A percentile compares a stretch with the other conserved stretches of the same genome.
These are phyloP conservation scores for Eupeodes luniger DNA, from an alignment of 2,888 invertebrate genomes.

Conservation along the genomic window DNA sequence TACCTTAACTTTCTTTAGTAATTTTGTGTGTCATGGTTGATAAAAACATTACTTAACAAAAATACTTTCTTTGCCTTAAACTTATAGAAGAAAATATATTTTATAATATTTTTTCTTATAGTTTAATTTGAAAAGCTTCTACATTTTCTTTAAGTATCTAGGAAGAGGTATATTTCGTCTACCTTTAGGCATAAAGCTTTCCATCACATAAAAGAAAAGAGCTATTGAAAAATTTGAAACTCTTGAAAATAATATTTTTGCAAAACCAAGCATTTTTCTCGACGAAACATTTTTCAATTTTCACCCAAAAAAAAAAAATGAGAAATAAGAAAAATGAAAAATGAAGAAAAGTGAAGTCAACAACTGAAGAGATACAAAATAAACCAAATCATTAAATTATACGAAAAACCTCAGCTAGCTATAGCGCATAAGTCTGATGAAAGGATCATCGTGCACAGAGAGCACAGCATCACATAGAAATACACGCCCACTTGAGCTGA, in stretches of 20 bases:
- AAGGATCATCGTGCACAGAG: constrained; percentile 53
- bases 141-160: not conserved
- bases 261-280: constrained; percentile 15
- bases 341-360: not conserved
- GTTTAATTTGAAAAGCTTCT: not conserved
- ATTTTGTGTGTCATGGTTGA: not conserved
- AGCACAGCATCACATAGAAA: constrained; percentile 21
- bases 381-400: constrained; percentile 61
- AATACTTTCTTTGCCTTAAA: not conserved
- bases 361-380: constrained; percentile 32
- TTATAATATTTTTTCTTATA: not conserved
- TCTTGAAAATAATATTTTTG: constrained; percentile 40
- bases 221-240: constrained; percentile 20
- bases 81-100: not conserved
- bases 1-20: not conserved
- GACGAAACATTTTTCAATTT: not conserved
- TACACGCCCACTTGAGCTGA: constrained; percentile 75
- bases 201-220: not conserved
- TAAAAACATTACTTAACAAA: constrained; percentile 1
- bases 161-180: too few species aligned
- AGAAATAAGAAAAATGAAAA: not conserved
- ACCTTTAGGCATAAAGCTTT: not conserved
- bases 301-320: not conserved
- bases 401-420: constrained; percentile 38
- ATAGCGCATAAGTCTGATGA: constrained; percentile 14